Evolutionary conservation across 2,888 invertebrate genomes (phyloP), one percentile per base, ranked within the genome.

Genomic region (Acronicta psi): DNA sequence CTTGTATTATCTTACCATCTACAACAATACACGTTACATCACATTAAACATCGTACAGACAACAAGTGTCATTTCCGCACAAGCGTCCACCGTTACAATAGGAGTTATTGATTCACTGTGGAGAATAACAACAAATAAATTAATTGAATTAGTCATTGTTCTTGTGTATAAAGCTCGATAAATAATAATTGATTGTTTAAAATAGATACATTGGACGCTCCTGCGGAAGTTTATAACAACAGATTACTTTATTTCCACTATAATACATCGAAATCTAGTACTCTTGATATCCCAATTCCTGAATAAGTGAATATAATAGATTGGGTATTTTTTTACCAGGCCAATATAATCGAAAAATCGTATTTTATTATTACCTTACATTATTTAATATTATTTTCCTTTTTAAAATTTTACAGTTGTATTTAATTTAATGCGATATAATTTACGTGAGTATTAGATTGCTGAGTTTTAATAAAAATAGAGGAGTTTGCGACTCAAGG

Each of bases 1-100:
- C 47, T 69, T 61, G 66, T 65, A 64, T 73, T 70, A 71, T 52
- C 66, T 78, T 83, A 82, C 53, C 57, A 67, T 54, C 71, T 79
- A 84, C 49, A 73, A 77, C 71, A 79, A 75, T 74, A 78, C 67
- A 68, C 62, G 37, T 67, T 73, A 78, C 72, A 69, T 72, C 66
- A 70, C 72, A 76, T 68, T 70, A 63, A 74, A 79, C 71, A 77
- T 65, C 72, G 42, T 72, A 77, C 59, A 75, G 61, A 78, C 68
- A 74, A 69, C 57, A 73, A 69, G 50, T 60, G 56, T 47, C 43
- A 25, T 54, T 66, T 65, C 53, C 64, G 47, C 61, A 70, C 44
- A 57, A 69, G 50, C 57, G 50, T 59, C 43, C 67, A 49, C 29
- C 37, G 9, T 45, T 17, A 64, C 51, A 51, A 57, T 36, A 53